Base-by-base conservation (phyloP, 1,140 invertebrate genomes). In the Cyclargus thomasi region DNA sequence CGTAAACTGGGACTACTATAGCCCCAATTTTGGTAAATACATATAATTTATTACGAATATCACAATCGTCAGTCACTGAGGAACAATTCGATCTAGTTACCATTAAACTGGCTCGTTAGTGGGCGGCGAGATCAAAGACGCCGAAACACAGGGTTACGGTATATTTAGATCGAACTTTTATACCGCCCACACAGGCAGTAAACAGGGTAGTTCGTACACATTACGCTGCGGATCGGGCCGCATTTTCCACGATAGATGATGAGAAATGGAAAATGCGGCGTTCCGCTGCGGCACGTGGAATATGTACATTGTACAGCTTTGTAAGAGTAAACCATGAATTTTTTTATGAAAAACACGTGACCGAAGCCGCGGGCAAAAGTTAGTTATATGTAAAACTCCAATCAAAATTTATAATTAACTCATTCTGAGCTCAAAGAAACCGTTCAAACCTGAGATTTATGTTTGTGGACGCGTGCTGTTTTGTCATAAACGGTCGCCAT, bases 101-200 rank as follows among this genome's bases (percentile, higher is more conserved):
- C 78, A 82, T 81, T 75, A 78, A 78, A 79, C 75, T 72, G 78
- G 75, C 86, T 89, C 85, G 85, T 87, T 89, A 89, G 84, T 86
- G 73, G 29, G 77, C 85, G 85, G 86, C 77, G 71, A 89, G 83
- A 87, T 89, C 86, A 89, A 89, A 77, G 81, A 74, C 77, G 78
- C 85, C 86, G 76, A 87, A 89, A 89, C 87, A 47, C 39, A 47
- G 39, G 39, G 36, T 17, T 64, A 64, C 53, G 21, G 47, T 64
- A 47, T 18, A 64, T 64, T 39, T 64, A 64, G 63, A 36, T 36
- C 21, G 18, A 16, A 29, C 29, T 29, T 64, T 53, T 20, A 47
- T 47, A 2, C 17, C 67, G 63, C 73, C 67, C 69, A 65, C 62
- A 69, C 70, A 73, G 80, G 79, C 74, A 75, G 72, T 74, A 47